Base-by-base conservation (phyloP, 2,888 invertebrate genomes). In the Aromia moschata region DNA sequence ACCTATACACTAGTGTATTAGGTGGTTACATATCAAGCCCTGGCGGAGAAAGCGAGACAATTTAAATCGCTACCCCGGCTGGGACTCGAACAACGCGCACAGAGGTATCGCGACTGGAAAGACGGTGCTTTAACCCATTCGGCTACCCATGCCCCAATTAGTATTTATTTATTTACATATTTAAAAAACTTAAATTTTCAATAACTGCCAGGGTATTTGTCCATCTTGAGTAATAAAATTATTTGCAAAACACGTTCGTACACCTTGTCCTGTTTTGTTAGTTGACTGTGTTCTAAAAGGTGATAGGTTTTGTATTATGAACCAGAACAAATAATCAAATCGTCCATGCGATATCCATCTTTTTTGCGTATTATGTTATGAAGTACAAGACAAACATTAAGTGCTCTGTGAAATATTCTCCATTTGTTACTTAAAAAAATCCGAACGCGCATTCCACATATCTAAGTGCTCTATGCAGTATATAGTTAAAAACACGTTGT, bases 391-490 rank as follows among this genome's bases (percentile, higher is more conserved):
- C 63, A 56, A 17, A 65, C 60, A 60, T 62, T 60, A 30, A 65
- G 30, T 40, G 65, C 17, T 54, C 65, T 57, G 40, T 67, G 63
- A 56, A 67, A 67, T 40, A 67, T 67, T 58, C 64, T 49, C 60
- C 60, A 67, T 60, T 62, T 61, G 38, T 61, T 62, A 45, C 62
- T 60, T 47, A 66, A 5, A 25, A 58, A 17, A 61, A 62, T 33
- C 66, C 60, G 15, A 68, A 66, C n/a, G 62, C 60, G 37, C 62
- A 57, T 62, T 66, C 66, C 12, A 64, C 62, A 62, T 59, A 62
- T 62, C 60, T 17, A 10, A 58, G 56, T 51, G 61, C 63, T 58
- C 57, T 49, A 30, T 46, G 40, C 30, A 65, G 44, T 43, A 62
- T 55, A 38, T 67, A 62, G 33, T 60, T 64, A 46, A 62, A 65